Evolutionary conservation across 2,113 vertebrate species (phyloP).

Genomic region (Porphyrio hochstetteri): DNA sequence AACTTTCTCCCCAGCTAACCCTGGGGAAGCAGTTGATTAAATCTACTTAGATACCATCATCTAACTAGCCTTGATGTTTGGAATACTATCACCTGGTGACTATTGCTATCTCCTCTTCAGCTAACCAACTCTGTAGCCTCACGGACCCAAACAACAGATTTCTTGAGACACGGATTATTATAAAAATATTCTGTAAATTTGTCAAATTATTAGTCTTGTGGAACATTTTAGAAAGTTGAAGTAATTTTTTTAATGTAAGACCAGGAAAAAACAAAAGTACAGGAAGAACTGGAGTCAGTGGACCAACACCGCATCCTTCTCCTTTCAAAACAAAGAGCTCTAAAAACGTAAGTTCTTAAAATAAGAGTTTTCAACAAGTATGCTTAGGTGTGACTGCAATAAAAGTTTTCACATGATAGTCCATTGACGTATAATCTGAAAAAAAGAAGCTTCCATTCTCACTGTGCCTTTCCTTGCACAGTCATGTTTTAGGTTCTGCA

Average conservation of each 20-base stretch:
- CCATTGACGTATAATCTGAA: background rate
- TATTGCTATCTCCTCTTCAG: background rate
- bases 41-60: background rate
- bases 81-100: background rate
- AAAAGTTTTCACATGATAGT: background rate
- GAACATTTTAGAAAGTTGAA: background rate
- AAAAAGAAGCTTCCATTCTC: conserved; percentile 18
- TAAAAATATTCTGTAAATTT: background rate
- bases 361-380: background rate
- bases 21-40: background rate
- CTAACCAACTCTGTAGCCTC: background rate
- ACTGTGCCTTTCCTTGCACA: background rate
- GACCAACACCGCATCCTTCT: background rate
- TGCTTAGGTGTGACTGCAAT: background rate
- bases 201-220: background rate
- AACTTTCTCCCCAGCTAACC: background rate
- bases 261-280: background rate
- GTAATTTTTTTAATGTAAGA: background rate
- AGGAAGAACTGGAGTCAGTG: background rate
- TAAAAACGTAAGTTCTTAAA: background rate
- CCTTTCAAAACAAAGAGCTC: conserved; percentile 6
- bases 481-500: background rate
- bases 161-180: background rate
- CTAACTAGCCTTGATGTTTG: background rate
- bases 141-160: background rate